Evolutionary conservation across 1,140 invertebrate genomes (phyloP), one percentile per base, ranked within the genome.

Genomic region (Bombus sibiricus): DNA sequence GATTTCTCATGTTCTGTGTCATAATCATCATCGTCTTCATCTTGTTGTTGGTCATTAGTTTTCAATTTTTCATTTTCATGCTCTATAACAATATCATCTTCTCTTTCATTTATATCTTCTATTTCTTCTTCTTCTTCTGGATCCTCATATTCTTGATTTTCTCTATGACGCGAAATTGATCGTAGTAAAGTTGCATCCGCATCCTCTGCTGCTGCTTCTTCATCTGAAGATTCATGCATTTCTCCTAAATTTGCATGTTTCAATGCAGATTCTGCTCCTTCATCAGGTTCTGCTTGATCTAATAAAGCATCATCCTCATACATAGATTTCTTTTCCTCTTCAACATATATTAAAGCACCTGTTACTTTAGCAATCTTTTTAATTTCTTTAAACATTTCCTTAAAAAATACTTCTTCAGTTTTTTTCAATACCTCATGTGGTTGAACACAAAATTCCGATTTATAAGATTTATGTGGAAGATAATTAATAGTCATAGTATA

Each of bases 141-240:
- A 92, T 98, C 98, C 88, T 98, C 97, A 91, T 98, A 97, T 66
- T 98, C 98, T 68, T 97, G 96, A 79, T 97, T 96, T 87, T 97
- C 96, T 64, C 96, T 94, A 85, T 96, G 96, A 86, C 96, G 96
- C 68, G 94, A 94, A 87, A 95, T 96, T 3, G 94, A 95, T 91
- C 96, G 96, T 12, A 94, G 94, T 41, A 95, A 95, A 32, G 96
- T 97, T 0, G 96, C 96, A 89, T 96, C 96, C 47, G 96, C 96
- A 71, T 97, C 96, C 41, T 96, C 95, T 25, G 86, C 95, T 57
- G 93, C 92, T 32, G 95, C 95, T 59, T 97, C 97, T 57, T 97
- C 97, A 77, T 97, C 97, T 1, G 96, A 97, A 32, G 96, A 96
- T 73, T 96, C 95, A 59, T 96, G 96, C 87, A 94, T 94, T 87